These are phyloP conservation scores for Tokudaia muenninki DNA, from an alignment of 2,797 vertebrate genomes.

Conservation along the genomic window DNA sequence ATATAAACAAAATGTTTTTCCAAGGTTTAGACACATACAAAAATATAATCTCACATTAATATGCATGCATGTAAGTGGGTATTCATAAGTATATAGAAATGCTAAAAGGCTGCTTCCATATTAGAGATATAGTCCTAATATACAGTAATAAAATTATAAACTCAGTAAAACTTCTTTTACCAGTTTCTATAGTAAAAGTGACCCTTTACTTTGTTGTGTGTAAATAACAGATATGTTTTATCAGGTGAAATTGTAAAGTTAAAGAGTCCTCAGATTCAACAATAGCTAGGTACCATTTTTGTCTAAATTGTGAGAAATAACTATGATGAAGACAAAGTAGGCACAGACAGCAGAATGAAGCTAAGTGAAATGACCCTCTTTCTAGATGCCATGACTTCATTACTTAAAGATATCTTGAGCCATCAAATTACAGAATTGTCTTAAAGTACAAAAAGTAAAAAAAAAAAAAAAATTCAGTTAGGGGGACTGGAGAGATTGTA, in stretches of 20 bases:
- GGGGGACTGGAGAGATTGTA: neutral
- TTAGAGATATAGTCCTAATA: constrained; percentile 21
- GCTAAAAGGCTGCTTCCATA: neutral
- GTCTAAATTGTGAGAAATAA: neutral
- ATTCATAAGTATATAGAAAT: neutral
- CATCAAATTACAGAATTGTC: constrained; percentile 46
- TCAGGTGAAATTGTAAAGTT: neutral
- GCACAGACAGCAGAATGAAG: neutral
- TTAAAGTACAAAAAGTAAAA: neutral
- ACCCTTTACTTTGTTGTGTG: neutral
- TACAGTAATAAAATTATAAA: neutral
- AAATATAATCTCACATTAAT: neutral
- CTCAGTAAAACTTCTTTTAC: constrained; percentile 20
- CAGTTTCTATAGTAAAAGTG: neutral
- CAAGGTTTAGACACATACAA: neutral
- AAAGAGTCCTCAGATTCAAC: neutral
- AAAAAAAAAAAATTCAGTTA: neutral
- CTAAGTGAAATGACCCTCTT: neutral
- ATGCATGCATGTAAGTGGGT: neutral
- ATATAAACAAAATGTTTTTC: neutral
- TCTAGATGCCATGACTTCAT: neutral
- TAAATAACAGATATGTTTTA: neutral
- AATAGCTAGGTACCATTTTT: constrained; percentile 4
- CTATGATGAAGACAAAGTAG: constrained; percentile 16
- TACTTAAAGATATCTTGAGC: constrained; percentile 15